Base-by-base conservation (phyloP, 1,140 invertebrate species). In the Physella acuta region DNA sequence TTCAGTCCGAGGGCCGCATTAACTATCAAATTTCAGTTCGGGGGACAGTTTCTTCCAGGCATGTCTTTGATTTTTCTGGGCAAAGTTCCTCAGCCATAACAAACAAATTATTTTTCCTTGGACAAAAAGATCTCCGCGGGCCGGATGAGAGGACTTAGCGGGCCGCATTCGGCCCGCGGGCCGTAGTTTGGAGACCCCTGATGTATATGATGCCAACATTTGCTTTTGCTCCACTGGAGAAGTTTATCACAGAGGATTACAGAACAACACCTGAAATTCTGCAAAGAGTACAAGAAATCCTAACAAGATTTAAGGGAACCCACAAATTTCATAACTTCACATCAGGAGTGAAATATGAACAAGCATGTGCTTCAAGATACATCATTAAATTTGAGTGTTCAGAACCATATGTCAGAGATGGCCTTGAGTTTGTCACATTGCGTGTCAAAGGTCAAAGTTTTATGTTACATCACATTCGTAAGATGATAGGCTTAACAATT, bases 321-420 rank as follows among this genome's bases (percentile, higher is more conserved):
- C 94, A 96, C 79, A 97, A 96, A 84, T 99, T 92, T 85, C 95
- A 98, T 81, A 99, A 99, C 87, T 99, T 97, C 78, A 99, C 97
- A 20, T 91, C 93, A 62, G 92, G 92, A 85, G 92, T 92, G 93
- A 95, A 88, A 80, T 77, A 78, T 20, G 20, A n/a, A n/a, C n/a
- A n/a, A n/a, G n/a, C n/a, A n/a, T n/a, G n/a, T n/a, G n/a, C n/a
- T n/a, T n/a, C n/a, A n/a, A n/a, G n/a, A n/a, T n/a, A n/a, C n/a
- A n/a, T n/a, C n/a, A n/a, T n/a, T n/a, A n/a, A n/a, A 58, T 68
- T 76, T 49, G 68, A 83, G 81, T 80, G 80, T 84, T 88, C 89
- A 28, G 85, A 91, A 73, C 93, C 94, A n/a, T 94, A 95, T 86
- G 78, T 92, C 20, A 86, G 85, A 66, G 89, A 93, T 39, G 90